Evolutionary conservation across 2,113 vertebrate species (phyloP).

Genomic region (Crocuta crocuta): DNA sequence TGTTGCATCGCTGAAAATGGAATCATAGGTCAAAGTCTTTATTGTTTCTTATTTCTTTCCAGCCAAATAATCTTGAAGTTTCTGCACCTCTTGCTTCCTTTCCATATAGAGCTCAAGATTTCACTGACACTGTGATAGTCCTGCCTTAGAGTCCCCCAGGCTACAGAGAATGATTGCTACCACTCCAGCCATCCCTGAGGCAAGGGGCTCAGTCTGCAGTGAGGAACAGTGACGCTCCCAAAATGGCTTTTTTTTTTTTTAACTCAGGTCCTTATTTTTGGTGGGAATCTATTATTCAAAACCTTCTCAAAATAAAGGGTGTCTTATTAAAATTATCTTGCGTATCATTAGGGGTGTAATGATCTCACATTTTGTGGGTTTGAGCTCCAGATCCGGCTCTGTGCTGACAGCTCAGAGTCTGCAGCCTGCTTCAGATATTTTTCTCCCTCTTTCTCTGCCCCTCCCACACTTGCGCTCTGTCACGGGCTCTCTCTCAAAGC

Average conservation of each 20-base stretch:
- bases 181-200: not conserved
- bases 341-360: not conserved
- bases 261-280: not conserved
- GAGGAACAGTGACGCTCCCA: not conserved
- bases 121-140: not conserved
- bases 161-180: not conserved
- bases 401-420: no score
- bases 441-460: no score
- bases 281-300: not conserved
- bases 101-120: not conserved
- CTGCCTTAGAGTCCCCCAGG: not conserved
- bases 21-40: not conserved
- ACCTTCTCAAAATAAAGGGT: not conserved
- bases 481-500: no score
- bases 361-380: no score
- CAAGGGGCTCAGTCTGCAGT: not conserved
- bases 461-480: no score
- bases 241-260: not conserved
- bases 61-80: not conserved
- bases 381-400: no score
- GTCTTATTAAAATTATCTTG: not conserved
- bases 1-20: not conserved
- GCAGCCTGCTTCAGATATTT: no score
- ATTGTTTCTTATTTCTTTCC: not conserved
- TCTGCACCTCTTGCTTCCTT: not conserved